A percentile compares a stretch with the other conserved stretches of the same genome.
phyloP scores from a whole-genome alignment of 2,113 vertebrate species.

The Prietella phreatophila region DNA sequence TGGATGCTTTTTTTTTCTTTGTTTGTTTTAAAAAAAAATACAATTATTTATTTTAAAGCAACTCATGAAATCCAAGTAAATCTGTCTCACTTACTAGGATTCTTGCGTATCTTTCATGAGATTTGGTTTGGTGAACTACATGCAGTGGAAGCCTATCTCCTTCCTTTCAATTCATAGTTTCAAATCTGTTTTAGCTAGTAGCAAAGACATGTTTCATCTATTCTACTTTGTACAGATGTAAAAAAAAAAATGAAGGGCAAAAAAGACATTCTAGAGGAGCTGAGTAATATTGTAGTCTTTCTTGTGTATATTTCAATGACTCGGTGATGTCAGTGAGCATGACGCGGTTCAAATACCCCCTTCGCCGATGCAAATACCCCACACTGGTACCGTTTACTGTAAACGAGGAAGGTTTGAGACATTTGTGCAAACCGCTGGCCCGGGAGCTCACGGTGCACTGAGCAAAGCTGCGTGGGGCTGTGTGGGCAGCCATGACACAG shows the following conservation, averaged over 20 bases:
- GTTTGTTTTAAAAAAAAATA: too few relatives aligned
- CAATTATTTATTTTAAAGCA: background rate
- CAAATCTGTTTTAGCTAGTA: conserved; percentile 10
- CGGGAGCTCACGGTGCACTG: conserved; percentile 57
- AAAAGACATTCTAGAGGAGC: background rate
- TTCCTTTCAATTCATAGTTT: background rate
- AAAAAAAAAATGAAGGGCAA: conserved; percentile 6
- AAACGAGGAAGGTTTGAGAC: conserved; percentile 61
- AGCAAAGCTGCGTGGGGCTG: conserved; percentile 55
- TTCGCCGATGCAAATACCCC: conserved; percentile 18
- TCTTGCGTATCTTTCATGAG: background rate
- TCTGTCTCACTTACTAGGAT: background rate
- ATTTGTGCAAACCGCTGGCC: conserved; percentile 54
- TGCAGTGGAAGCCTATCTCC: background rate
- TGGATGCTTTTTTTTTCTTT: too few relatives aligned
- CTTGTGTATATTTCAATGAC: background rate
- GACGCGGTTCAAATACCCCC: conserved; percentile 27
- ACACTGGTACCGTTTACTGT: conserved; percentile 66
- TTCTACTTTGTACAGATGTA: background rate
- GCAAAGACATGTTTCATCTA: background rate
- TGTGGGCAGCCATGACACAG: conserved; percentile 64
- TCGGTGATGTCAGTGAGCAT: conserved; percentile 13
- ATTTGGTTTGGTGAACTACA: background rate
- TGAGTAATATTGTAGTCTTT: background rate
- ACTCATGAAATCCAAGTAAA: background rate